Evolutionary conservation across 2,797 vertebrate species (phyloP).

Genomic region (Hafferia zeledoni): DNA sequence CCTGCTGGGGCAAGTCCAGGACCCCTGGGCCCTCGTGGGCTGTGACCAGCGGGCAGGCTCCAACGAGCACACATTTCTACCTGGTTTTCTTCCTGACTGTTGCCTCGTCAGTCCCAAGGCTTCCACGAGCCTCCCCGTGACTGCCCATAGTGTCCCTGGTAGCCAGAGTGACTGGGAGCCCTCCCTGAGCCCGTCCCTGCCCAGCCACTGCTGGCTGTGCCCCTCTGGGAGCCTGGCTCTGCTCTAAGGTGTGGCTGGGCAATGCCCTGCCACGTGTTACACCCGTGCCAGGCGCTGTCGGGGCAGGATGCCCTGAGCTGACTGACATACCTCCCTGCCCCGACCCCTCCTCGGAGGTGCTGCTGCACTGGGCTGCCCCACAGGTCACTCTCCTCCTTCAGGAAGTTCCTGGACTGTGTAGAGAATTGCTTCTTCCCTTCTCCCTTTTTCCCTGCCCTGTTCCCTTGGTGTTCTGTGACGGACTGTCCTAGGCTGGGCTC

Average conservation of each 20-base stretch:
- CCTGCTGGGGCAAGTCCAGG: conserved; percentile 21
- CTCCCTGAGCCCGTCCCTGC: background rate
- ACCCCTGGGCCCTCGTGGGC: background rate
- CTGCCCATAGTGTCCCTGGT: conserved; percentile 14
- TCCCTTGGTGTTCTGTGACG: background rate
- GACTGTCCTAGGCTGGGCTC: background rate
- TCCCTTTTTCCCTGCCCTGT: background rate
- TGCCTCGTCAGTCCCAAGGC: conserved; percentile 54
- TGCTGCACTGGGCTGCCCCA: conserved; percentile 70
- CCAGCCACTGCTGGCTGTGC: conserved; percentile 2
- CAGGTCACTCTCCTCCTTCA: conserved; percentile 35
- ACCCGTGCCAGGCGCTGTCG: background rate
- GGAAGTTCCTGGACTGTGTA: conserved; percentile 48
- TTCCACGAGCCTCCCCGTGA: background rate
- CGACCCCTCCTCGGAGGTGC: conserved; percentile 2
- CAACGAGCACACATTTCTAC: conserved; percentile 47
- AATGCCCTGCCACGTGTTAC: background rate
- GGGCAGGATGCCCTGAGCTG: background rate
- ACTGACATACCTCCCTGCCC: conserved; percentile 47
- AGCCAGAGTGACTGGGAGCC: conserved; percentile 25
- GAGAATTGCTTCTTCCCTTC: conserved; percentile 48
- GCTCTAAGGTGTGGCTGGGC: background rate
- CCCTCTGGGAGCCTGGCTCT: background rate
- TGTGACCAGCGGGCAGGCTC: conserved; percentile 29
- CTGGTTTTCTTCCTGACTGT: conserved; percentile 57